phyloP scores from a whole-genome alignment of 2,888 invertebrate species.

The Ametastegia equiseti region DNA sequence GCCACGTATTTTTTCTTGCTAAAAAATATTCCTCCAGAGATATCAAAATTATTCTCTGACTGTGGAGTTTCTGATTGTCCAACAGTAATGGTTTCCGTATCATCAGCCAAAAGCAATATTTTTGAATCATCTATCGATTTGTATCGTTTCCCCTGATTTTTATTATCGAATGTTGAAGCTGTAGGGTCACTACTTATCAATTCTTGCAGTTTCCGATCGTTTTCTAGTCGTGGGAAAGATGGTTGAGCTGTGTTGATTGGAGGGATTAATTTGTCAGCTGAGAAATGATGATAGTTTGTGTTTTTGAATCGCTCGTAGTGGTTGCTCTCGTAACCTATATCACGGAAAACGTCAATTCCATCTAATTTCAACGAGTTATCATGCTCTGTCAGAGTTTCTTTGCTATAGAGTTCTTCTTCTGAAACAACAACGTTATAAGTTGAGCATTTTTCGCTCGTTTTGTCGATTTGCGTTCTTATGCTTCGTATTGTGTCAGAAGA shows the following conservation, averaged over 20 bases:
- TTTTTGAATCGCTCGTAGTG: background rate
- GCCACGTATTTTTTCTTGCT: background rate
- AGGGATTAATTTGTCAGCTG: background rate
- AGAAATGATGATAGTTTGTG: background rate
- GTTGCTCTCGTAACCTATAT: background rate
- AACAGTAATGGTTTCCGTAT: background rate
- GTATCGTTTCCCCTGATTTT: background rate
- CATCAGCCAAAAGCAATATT: background rate
- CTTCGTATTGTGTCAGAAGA: background rate
- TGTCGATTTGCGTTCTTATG: conserved; percentile 48
- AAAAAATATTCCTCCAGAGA: background rate
- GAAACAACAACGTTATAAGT: conserved; percentile 4
- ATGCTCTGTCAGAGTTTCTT: background rate
- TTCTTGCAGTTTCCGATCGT: background rate
- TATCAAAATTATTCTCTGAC: background rate
- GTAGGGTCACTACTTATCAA: background rate
- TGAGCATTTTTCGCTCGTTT: conserved; percentile 45
- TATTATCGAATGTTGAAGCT: background rate
- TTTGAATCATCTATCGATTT: background rate
- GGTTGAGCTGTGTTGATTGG: background rate
- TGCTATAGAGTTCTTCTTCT: background rate
- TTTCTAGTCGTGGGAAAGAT: background rate
- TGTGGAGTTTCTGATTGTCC: background rate
- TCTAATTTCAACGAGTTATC: background rate
- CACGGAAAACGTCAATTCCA: background rate